These are phyloP conservation scores for Scrobipalpa costella DNA, from an alignment of 2,888 invertebrate species.

Conservation along the genomic window DNA sequence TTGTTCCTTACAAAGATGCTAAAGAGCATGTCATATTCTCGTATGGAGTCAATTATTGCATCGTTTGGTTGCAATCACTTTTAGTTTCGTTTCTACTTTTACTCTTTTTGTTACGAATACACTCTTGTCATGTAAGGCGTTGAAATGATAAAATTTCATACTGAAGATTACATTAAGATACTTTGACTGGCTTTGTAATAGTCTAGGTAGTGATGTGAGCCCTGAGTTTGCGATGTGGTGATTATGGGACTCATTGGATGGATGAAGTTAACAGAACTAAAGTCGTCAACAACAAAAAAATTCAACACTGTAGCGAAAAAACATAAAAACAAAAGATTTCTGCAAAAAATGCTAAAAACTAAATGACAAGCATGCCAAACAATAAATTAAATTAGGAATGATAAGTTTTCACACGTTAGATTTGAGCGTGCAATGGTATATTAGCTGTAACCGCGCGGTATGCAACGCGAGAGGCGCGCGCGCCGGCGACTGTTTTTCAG, in stretches of 20 bases:
- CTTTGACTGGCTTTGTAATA: too few relatives aligned
- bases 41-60: slow-evolving; percentile 11
- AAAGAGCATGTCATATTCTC: slow-evolving; percentile 7
- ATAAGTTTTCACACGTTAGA: background rate
- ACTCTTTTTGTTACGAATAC: slow-evolving; percentile 4
- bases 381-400: background rate
- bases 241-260: too few relatives aligned
- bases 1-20: background rate
- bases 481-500: background rate
- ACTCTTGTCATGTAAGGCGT: background rate
- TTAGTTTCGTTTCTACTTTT: slow-evolving; percentile 20
- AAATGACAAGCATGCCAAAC: background rate
- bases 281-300: too few relatives aligned
- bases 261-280: too few relatives aligned
- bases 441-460: background rate
- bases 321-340: too few relatives aligned
- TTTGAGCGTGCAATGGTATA: background rate
- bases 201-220: too few relatives aligned
- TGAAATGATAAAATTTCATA: background rate
- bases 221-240: too few relatives aligned
- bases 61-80: background rate
- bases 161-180: background rate
- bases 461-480: background rate
- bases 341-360: background rate
- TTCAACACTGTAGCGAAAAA: too few relatives aligned